These are phyloP conservation scores for Macrocentrus cingulum DNA, from an alignment of 1,140 invertebrate genomes.

Conservation along the genomic window DNA sequence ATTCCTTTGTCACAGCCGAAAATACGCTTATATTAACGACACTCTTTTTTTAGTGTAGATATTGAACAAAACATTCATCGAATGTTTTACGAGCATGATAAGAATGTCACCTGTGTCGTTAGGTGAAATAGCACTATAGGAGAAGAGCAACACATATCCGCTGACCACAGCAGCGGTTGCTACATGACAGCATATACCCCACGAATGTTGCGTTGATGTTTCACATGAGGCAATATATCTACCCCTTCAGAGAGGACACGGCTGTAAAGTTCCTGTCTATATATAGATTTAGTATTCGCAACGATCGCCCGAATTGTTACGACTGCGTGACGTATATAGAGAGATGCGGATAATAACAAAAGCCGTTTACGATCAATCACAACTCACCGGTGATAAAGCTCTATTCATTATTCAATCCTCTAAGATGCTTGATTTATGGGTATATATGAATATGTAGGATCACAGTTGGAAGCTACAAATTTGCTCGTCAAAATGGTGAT, in stretches of 20 bases:
- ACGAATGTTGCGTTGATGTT: conserved; percentile 8
- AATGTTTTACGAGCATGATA: too few species aligned
- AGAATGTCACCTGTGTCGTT: too few species aligned
- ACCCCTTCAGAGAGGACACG: neutral
- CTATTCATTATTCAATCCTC: conserved; percentile 9
- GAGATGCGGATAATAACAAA: conserved; percentile 10
- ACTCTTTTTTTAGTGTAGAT: too few species aligned
- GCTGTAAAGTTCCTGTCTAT: conserved; percentile 1
- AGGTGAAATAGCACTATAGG: too few species aligned
- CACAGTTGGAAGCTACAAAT: neutral
- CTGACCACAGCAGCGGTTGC: conserved; percentile 11
- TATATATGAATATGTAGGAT: neutral
- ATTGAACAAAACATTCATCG: too few species aligned
- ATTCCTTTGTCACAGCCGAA: too few species aligned
- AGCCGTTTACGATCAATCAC: conserved; percentile 4
- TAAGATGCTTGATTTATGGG: neutral
- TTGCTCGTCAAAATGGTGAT: too few species aligned
- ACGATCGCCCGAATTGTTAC: conserved; percentile 8
- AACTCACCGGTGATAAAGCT: conserved; percentile 6
- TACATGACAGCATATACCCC: conserved; percentile 8
- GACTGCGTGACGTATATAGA: neutral
- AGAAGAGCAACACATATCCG: conserved; percentile 13
- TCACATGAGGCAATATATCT: neutral
- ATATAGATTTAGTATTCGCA: conserved; percentile 13
- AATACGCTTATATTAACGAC: too few species aligned